Base-by-base conservation (phyloP, 2,888 invertebrate species). In the Drosophila affinis region DNA sequence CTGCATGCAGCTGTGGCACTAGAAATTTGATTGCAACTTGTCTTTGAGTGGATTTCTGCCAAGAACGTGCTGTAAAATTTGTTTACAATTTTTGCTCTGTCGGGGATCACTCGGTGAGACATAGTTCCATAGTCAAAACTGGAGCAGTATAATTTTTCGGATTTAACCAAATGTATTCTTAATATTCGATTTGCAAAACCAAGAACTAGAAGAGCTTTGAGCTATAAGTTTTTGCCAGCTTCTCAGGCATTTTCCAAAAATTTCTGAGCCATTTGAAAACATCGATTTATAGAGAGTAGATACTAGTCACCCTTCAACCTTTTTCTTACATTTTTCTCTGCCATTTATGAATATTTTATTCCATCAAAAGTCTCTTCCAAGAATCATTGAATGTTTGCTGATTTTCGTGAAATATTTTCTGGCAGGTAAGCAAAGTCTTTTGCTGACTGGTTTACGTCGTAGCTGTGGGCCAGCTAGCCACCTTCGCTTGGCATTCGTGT, bases 401-500 rank as follows among this genome's bases (percentile, higher is more conserved):
- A 67, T 67, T 71, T 70, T 21, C 7, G 59, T 34, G 56, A 57
- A 39, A 32, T 45, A 58, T 67, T 71, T 67, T 67, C 72, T 67
- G 71, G 72, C 49, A 27, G 71, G 49, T 71, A 67, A 67, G 65
- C 65, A 67, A 67, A 49, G 44, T 17, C 69, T 48, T 51, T 49
- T 71, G 65, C 65, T 67, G 59, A 71, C 27, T 59, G 34, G 65
- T 71, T 59, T 58, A 49, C 32, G 49, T 72, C 72, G 24, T 14
- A 51, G 10, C 60, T 67, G 72, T 71, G 71, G 65, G 46, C 58
- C 57, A 48, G 57, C 47, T 29, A 14, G 61, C 46, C 61, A 61
- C 62, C 61, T 61, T 61, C 44, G 65, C 72, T 67, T 67, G 65
- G 34, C 65, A 67, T 67, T 67, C 72, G 65, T 58, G 62, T 49